These are phyloP conservation scores for Phymanthus crucifer DNA, from an alignment of 92 coral and sea anemone species.

Conservation along the genomic window DNA sequence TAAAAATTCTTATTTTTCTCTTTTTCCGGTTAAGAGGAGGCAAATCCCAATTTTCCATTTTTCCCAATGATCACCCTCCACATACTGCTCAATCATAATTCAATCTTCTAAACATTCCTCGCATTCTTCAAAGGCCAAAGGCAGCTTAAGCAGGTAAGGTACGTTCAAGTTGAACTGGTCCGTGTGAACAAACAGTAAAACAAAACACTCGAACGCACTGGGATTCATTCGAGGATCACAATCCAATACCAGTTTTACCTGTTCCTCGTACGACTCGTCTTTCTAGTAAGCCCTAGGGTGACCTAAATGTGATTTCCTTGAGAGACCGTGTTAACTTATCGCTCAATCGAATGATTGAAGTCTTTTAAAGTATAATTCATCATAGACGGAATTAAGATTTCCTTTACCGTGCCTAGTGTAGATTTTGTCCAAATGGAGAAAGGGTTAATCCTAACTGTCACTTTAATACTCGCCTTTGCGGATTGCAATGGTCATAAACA, in stretches of 20 bases:
- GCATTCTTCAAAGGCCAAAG: not conserved
- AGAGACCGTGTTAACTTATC: too few species aligned
- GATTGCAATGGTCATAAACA: slow-evolving; percentile 23
- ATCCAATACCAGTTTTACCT: slow-evolving; percentile 1
- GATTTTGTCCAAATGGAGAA: slow-evolving; percentile 5
- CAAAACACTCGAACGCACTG: not conserved
- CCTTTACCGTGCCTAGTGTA: not conserved
- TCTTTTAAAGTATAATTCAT: too few species aligned
- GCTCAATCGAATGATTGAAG: too few species aligned
- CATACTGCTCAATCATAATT: too few species aligned
- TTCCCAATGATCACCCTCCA: too few species aligned
- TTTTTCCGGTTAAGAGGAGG: too few species aligned
- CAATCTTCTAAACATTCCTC: not conserved
- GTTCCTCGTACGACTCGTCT: not conserved
- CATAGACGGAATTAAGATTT: too few species aligned
- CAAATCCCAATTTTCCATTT: too few species aligned
- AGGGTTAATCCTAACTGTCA: not conserved
- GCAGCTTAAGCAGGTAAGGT: not conserved
- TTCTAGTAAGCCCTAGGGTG: not conserved
- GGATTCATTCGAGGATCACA: not conserved
- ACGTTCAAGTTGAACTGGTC: not conserved
- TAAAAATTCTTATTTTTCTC: too few species aligned
- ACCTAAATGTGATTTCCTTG: not conserved
- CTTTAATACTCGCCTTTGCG: slow-evolving; percentile 20
- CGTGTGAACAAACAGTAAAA: not conserved